These are phyloP conservation scores for Platycercus adscitus DNA, from an alignment of 2,113 vertebrate species.

Conservation along the genomic window DNA sequence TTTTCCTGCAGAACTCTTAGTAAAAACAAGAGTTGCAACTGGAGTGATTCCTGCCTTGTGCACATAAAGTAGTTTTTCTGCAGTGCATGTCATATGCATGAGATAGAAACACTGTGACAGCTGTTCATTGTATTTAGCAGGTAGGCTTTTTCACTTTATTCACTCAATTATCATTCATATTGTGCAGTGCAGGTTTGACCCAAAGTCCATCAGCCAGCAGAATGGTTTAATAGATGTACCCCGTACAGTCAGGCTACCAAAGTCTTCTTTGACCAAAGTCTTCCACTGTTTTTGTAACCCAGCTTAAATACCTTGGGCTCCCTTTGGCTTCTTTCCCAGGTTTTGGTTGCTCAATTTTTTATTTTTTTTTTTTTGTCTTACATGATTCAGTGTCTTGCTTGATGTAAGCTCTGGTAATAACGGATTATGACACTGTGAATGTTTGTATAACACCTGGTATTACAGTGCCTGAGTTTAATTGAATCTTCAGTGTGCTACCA, in stretches of 20 bases:
- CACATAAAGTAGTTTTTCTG: not conserved
- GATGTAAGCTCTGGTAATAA: not conserved
- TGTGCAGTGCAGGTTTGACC: not conserved
- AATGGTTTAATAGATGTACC: not conserved
- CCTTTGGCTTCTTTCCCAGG: not conserved
- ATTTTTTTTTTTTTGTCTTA: not conserved
- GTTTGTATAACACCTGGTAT: constrained; percentile 8
- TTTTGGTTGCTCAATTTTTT: not conserved
- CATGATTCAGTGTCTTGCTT: not conserved
- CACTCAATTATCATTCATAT: not conserved
- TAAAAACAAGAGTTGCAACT: not conserved
- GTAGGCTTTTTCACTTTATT: not conserved
- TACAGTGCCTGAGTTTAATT: not conserved
- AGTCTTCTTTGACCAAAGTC: not conserved
- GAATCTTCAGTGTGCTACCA: constrained; percentile 24
- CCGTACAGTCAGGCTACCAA: not conserved
- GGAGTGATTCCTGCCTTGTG: not conserved
- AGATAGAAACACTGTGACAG: not conserved
- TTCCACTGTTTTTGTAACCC: not conserved
- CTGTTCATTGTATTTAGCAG: not conserved
- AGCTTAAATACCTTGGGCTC: not conserved
- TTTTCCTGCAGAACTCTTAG: not conserved
- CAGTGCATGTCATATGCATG: not conserved
- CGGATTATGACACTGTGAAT: not conserved
- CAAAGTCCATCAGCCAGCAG: not conserved